These are phyloP conservation scores for Euschistus heros DNA, from an alignment of 1,140 invertebrate genomes.

Conservation along the genomic window DNA sequence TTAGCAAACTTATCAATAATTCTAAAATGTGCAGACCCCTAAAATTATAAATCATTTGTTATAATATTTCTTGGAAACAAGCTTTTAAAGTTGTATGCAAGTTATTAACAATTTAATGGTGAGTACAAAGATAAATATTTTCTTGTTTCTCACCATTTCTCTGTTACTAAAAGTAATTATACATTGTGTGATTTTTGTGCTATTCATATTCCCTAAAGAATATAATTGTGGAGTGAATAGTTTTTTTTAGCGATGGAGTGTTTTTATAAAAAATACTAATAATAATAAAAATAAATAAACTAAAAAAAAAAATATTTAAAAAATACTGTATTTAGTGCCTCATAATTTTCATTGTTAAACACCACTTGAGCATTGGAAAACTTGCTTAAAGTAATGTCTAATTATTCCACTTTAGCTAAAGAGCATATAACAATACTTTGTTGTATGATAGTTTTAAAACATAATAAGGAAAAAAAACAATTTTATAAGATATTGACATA, in stretches of 20 bases:
- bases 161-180: background rate
- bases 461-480: background rate
- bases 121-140: background rate
- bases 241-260: background rate
- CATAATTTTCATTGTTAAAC: conserved; percentile 7
- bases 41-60: no score
- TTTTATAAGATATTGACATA: background rate
- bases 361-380: background rate
- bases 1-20: no score
- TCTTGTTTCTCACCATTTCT: no score
- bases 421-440: background rate
- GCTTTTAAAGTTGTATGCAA: no score
- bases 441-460: background rate
- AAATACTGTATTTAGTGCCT: conserved; percentile 9
- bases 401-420: background rate
- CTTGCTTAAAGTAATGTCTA: background rate
- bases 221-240: conserved; percentile 1
- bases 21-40: no score
- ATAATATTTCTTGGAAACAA: no score
- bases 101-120: no score
- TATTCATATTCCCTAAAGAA: background rate
- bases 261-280: background rate
- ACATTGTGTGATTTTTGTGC: conserved; percentile 7
- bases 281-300: no score
- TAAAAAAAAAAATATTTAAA: no score